Evolutionary conservation across 2,113 vertebrate genomes (phyloP).

Genomic region (Pandion haliaetus): DNA sequence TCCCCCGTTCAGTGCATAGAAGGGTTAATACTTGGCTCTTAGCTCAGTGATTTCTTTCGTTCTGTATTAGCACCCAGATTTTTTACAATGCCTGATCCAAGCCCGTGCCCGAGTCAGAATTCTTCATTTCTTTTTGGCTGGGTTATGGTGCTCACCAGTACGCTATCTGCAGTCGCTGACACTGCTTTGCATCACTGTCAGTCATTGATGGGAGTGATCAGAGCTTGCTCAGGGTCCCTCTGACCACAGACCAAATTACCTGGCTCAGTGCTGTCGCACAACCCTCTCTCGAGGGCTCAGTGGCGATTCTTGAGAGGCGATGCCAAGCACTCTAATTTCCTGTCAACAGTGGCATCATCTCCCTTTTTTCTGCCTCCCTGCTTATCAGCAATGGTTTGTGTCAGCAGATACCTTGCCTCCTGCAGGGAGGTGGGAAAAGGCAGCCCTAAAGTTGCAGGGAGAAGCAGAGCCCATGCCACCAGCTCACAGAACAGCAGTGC

Average conservation of each 20-base stretch:
- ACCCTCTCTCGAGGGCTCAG: not conserved
- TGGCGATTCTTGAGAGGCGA: not conserved
- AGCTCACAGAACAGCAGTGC: not conserved
- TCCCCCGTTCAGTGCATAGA: not conserved
- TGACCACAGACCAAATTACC: not conserved
- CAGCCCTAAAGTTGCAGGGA: not conserved
- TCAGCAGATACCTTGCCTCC: not conserved
- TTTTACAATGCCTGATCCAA: not conserved
- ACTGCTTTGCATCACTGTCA: not conserved
- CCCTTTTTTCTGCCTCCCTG: not conserved
- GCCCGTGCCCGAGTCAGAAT: not conserved
- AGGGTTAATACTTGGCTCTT: not conserved
- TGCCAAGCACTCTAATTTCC: not conserved
- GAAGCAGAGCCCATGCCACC: not conserved
- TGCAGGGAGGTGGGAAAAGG: not conserved
- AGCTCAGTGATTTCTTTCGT: not conserved
- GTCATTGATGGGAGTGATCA: not conserved
- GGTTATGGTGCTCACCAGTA: not conserved
- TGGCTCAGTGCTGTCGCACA: not conserved
- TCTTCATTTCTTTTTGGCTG: not conserved
- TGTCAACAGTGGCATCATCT: not conserved
- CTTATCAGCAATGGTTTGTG: accelerated
- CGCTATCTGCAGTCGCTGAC: not conserved
- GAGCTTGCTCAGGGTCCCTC: not conserved
- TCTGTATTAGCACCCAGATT: not conserved